Conservation (phyloP, 2,888 invertebrate genomes). For the Athalia circularis region DNA sequence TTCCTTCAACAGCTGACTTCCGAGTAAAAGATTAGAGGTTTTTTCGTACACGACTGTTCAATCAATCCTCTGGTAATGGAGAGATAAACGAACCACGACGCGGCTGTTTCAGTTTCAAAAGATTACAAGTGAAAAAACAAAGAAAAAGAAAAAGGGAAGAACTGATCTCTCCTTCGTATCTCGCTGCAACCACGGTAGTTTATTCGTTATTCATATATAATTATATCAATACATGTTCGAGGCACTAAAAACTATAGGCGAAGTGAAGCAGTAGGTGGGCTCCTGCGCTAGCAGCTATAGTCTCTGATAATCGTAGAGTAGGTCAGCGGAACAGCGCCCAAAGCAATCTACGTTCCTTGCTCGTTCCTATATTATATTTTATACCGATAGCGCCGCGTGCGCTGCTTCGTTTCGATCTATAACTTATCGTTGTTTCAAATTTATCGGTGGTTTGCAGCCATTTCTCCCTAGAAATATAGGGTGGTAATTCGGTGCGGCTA, state of each 20-base stretch:
- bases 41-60: slow-evolving; percentile 20
- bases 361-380: slow-evolving; percentile 52
- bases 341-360: slow-evolving; percentile 71
- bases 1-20: slow-evolving; percentile 15
- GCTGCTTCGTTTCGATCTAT: slow-evolving; percentile 16
- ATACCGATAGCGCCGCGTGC: slow-evolving; percentile 18
- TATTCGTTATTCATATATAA: background rate
- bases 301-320: slow-evolving; percentile 71
- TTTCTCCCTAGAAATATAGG: slow-evolving; percentile 7
- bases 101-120: background rate
- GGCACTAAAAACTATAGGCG: background rate
- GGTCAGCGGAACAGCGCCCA: slow-evolving; percentile 73
- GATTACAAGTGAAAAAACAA: background rate
- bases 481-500: too few relatives aligned
- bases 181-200: background rate
- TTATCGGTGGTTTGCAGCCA: background rate
- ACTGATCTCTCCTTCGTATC: too few relatives aligned
- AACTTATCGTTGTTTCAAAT: slow-evolving; percentile 17
- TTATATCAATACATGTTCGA: background rate
- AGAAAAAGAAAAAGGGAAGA: background rate
- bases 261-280: slow-evolving; percentile 25
- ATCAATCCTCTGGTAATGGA: slow-evolving; percentile 22
- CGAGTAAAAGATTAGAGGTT: slow-evolving; percentile 27
- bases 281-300: slow-evolving; percentile 57
- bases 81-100: background rate